Evolutionary conservation across 2,797 vertebrate genomes (phyloP), one percentile per base, ranked within the genome.

Genomic region (Pampus argenteus): DNA sequence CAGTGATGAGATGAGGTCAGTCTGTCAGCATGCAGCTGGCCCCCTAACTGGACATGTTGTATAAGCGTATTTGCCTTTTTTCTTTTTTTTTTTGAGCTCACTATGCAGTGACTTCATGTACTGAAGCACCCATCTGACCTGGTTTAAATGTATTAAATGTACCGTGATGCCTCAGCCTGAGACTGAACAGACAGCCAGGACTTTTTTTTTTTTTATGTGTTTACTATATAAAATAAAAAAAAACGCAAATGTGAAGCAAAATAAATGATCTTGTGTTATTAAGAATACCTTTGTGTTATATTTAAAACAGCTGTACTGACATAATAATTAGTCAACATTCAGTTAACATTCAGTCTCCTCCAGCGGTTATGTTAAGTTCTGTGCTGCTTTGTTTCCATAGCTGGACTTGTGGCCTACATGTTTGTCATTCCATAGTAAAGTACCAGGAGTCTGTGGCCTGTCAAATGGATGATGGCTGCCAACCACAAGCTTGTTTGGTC

Each of bases 381-480:
- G 34, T 36, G 17, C 74, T 48, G 52, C 59, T 77, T 72, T 60
- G 61, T 69, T 67, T 74, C 78, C 70, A 52, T 67, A 38, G 74
- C 74, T 66, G 66, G 76, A 88, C 81, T 76, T 85, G 84, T 76
- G 80, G 83, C 71, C 86, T 71, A 65, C 85, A 61, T 90, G 86
- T 86, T 92, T 91, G 62, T 84, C 86, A 91, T 91, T 91, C 91
- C 87, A 78, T 91, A 89, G 89, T 91, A 84, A 88, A 88, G 84
- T 70, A 86, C 76, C 75, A 76, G 63, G 44, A 84, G 83, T 70
- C 79, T 89, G 85, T 79, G 71, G 84, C 59, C 81, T 74, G 76
- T 89, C 81, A 85, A 71, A 84, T 11, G 60, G 50, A 72, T 76
- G 64, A 83, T 81, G 77, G 74, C 72, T 83, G 82, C 81, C 14